Evolutionary conservation across 1,140 invertebrate species (phyloP).

Genomic region (Leptinotarsa texana): DNA sequence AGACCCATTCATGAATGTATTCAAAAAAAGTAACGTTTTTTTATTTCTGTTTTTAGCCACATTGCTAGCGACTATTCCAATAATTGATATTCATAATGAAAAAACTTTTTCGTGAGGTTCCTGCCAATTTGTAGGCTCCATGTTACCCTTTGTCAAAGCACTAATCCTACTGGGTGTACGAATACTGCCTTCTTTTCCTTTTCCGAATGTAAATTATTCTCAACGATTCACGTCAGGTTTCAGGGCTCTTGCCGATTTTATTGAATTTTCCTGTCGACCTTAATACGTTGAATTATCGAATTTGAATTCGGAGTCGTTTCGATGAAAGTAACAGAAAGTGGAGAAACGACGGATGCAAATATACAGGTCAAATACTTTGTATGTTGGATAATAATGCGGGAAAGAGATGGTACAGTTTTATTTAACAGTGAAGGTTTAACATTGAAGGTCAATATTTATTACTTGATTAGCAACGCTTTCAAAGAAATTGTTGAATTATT

Average conservation of each 20-base stretch:
- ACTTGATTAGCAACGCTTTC: no score
- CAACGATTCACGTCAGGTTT: conserved; percentile 32
- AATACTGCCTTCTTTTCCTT: background rate
- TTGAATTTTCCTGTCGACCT: conserved; percentile 32
- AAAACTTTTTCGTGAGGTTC: background rate
- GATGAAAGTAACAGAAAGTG: background rate
- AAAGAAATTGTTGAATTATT: no score
- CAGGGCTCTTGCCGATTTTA: conserved; percentile 35
- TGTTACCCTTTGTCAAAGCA: background rate
- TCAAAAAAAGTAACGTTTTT: no score
- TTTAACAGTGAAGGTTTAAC: no score
- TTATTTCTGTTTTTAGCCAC: no score
- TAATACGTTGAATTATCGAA: conserved; percentile 35
- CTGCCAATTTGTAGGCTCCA: background rate
- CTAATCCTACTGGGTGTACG: conserved; percentile 15
- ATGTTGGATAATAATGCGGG: no score
- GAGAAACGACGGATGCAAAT: conserved; percentile 19
- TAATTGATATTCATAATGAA: no score
- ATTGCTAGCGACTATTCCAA: no score
- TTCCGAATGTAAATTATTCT: conserved; percentile 31
- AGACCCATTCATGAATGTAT: no score
- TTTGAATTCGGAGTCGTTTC: conserved; percentile 33
- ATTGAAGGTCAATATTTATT: no score
- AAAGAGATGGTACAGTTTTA: no score
- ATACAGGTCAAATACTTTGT: no score